Conservation (phyloP, 1,140 invertebrate species). For the Pseudomyrmex flavicornis region DNA sequence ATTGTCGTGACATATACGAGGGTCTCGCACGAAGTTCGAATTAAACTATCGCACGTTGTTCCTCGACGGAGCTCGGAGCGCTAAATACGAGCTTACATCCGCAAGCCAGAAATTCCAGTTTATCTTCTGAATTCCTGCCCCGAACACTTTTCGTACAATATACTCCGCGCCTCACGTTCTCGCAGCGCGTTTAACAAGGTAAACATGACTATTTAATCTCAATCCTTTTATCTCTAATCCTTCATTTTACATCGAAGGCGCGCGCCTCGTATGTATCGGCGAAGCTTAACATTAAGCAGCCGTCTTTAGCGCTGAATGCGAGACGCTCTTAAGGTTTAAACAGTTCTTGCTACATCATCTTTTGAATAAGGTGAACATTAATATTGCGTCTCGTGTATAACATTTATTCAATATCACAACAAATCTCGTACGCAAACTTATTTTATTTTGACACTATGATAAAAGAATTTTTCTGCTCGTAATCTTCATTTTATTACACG, state of each 20-base stretch:
- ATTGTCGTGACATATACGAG: constrained; percentile 64
- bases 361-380: background rate
- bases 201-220: constrained; percentile 49
- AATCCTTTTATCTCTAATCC: constrained; percentile 43
- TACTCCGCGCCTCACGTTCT: constrained; percentile 21
- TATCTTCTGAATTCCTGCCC: constrained; percentile 54
- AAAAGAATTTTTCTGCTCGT: background rate
- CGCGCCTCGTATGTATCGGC: background rate
- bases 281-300: background rate
- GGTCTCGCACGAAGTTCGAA: constrained; percentile 53
- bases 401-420: background rate
- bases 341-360: background rate
- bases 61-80: constrained; percentile 38
- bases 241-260: constrained; percentile 17
- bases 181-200: constrained; percentile 50
- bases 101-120: constrained; percentile 60
- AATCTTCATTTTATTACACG: background rate
- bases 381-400: background rate
- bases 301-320: background rate
- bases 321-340: background rate
- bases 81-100: constrained; percentile 57
- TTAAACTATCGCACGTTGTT: constrained; percentile 60
- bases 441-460: background rate
- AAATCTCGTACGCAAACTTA: constrained; percentile 17
- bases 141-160: constrained; percentile 57